Evolutionary conservation across 2,113 vertebrate genomes (phyloP).

Genomic region (Tachuris rubrigastra): DNA sequence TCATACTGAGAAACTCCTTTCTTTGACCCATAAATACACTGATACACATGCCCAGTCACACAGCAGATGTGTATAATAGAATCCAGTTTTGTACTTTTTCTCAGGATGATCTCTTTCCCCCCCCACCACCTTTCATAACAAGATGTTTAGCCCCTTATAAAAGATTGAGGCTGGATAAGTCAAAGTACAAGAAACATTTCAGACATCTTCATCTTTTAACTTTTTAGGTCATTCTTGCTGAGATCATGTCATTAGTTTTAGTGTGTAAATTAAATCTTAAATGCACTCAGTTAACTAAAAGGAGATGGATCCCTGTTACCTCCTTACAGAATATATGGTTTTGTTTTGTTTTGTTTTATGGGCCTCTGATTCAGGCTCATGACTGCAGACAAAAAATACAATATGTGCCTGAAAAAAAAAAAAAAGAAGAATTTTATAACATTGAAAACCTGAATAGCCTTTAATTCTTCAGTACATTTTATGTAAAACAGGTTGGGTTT

Average conservation of each 20-base stretch:
- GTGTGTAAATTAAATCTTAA: constrained; percentile 70
- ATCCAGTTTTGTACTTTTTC: constrained; percentile 27
- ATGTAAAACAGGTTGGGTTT: constrained; percentile 75
- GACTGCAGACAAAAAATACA: constrained; percentile 78
- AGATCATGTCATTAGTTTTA: constrained; percentile 66
- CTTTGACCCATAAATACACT: not conserved
- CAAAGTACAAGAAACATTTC: constrained; percentile 14
- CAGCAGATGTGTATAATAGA: not conserved
- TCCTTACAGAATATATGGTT: constrained; percentile 69
- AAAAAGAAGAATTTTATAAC: constrained; percentile 83
- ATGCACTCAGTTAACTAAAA: constrained; percentile 72
- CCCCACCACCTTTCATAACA: not conserved
- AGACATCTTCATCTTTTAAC: constrained; percentile 54
- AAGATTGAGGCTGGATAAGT: constrained; percentile 52
- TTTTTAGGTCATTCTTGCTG: constrained; percentile 51
- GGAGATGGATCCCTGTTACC: constrained; percentile 73
- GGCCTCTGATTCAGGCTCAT: constrained; percentile 76
- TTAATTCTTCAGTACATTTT: constrained; percentile 80
- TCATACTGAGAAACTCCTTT: not conserved
- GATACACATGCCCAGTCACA: not conserved
- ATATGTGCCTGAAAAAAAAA: constrained; percentile 87
- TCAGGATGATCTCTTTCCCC: constrained; percentile 27
- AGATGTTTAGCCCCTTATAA: not conserved
- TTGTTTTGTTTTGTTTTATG: constrained; percentile 52
- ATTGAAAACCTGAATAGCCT: constrained; percentile 84